These are phyloP conservation scores for Syncerus caffer DNA, from an alignment of 2,797 vertebrate genomes.

Conservation along the genomic window DNA sequence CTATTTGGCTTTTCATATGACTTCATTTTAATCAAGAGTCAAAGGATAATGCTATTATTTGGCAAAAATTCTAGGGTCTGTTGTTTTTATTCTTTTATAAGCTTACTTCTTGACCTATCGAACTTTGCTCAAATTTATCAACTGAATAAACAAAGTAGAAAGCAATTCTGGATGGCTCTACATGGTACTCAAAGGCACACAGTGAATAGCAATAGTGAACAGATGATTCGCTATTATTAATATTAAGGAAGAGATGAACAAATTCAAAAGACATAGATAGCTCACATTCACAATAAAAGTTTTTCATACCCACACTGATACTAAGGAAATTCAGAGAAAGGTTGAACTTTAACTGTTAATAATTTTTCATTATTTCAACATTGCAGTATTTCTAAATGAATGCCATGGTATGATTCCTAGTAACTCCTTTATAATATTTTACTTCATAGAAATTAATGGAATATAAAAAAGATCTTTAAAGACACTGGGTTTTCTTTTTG, in stretches of 20 bases:
- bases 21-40: neutral
- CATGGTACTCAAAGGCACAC: neutral
- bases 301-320: neutral
- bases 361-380: neutral
- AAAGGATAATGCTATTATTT: constrained; percentile 34
- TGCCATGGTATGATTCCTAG: neutral
- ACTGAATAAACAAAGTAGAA: neutral
- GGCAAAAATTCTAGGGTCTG: constrained; percentile 22
- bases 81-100: constrained; percentile 34
- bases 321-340: neutral
- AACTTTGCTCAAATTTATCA: constrained; percentile 18
- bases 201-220: neutral
- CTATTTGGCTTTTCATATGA: neutral
- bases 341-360: neutral
- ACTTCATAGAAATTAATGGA: neutral
- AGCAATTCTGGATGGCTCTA: neutral
- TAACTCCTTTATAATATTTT: neutral
- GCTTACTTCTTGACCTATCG: neutral
- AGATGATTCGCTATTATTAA: neutral
- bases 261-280: neutral
- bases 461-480: neutral
- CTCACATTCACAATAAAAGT: neutral
- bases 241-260: neutral
- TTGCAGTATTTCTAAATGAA: neutral
- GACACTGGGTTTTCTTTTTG: neutral